Evolutionary conservation across 35 echinoderm and acorn worm genomes (phyloP).

Genomic region (Ptychodera flava): DNA sequence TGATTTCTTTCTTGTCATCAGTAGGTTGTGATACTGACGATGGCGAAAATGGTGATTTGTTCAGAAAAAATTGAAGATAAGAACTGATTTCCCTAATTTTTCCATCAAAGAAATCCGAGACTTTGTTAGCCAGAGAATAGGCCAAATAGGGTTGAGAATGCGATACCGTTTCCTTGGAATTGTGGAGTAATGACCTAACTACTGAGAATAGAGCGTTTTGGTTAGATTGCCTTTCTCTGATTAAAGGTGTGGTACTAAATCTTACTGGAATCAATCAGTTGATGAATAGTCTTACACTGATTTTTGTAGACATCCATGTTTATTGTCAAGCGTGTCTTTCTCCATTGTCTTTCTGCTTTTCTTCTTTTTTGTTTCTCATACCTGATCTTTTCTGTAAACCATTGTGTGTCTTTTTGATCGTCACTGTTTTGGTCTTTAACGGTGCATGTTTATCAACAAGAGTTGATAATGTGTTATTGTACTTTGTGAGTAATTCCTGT

Average conservation of each 20-base stretch:
- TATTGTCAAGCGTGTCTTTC: not conserved
- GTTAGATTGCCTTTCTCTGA: not conserved
- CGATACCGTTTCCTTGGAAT: not conserved
- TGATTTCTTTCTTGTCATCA: not conserved
- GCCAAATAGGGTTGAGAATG: not conserved
- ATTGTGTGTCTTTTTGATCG: not conserved
- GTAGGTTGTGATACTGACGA: not conserved
- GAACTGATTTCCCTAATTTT: too few relatives aligned
- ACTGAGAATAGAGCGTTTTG: not conserved
- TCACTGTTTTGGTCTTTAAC: not conserved
- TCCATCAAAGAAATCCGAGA: too few relatives aligned
- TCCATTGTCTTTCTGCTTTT: not conserved
- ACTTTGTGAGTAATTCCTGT: not conserved
- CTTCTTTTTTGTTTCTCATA: not conserved
- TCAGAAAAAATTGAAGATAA: not conserved
- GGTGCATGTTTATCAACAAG: not conserved
- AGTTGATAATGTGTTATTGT: not conserved
- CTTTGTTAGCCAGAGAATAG: too few relatives aligned
- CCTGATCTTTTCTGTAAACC: not conserved
- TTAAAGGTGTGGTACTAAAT: not conserved
- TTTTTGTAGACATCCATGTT: not conserved
- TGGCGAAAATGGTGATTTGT: too few relatives aligned
- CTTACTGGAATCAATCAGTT: not conserved
- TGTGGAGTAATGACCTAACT: not conserved
- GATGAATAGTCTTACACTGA: not conserved